A percentile compares a stretch with the other conserved stretches of the same genome.
phyloP scores from a whole-genome alignment of 2,113 vertebrate species.

The Hepsetus odoe region DNA sequence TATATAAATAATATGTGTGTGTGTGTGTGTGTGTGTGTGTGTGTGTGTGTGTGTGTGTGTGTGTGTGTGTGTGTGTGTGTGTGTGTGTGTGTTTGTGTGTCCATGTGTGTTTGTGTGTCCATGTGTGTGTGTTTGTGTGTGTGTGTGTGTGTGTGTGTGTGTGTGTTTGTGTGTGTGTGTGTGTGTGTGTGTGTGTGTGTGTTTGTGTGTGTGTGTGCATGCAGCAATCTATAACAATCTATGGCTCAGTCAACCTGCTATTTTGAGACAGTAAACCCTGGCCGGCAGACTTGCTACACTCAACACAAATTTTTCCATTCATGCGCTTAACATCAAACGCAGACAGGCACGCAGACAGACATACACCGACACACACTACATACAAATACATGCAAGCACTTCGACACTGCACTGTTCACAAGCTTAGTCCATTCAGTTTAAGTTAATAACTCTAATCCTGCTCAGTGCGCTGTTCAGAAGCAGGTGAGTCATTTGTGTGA shows the following conservation, averaged over 20 bases:
- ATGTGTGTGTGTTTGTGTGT: background rate
- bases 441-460: conserved; percentile 17
- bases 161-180: background rate
- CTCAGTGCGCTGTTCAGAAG: background rate
- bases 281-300: conserved; percentile 15
- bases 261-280: conserved; percentile 50
- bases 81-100: background rate
- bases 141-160: conserved; percentile 16
- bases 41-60: conserved; percentile 8
- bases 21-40: background rate
- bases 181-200: background rate
- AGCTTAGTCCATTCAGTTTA: background rate
- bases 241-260: conserved; percentile 49
- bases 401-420: background rate
- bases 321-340: background rate
- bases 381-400: background rate
- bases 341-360: conserved; percentile 7
- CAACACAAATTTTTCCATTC: conserved; percentile 20
- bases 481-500: conserved; percentile 38
- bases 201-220: conserved; percentile 6
- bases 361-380: background rate
- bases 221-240: conserved; percentile 52
- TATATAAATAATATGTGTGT: background rate
- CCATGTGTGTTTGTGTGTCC: background rate
- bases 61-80: background rate